Conservation (phyloP, 2,888 invertebrate genomes). For the Dolomedes plantarius region DNA sequence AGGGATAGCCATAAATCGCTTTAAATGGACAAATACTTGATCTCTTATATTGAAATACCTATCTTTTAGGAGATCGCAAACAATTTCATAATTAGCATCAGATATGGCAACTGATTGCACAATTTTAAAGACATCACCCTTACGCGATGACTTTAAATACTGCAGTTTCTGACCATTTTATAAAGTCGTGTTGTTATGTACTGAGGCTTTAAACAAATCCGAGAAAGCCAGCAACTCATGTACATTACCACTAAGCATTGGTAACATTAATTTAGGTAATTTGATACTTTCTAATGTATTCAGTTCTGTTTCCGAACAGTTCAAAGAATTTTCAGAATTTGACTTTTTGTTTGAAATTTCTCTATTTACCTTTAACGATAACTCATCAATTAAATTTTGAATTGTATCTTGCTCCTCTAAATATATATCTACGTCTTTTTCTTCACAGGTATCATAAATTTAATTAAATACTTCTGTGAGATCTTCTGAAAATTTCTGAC, state of each 20-base stretch:
- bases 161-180: neutral
- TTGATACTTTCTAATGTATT: too few relatives aligned
- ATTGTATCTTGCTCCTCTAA: too few relatives aligned
- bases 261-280: neutral
- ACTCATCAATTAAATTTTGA: too few relatives aligned
- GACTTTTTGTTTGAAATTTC: too few relatives aligned
- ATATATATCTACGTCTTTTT: too few relatives aligned
- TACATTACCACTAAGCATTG: neutral
- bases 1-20: neutral
- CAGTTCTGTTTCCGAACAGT: too few relatives aligned
- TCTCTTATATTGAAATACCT: conserved; percentile 14
- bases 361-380: too few relatives aligned
- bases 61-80: conserved; percentile 19
- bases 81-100: too few relatives aligned
- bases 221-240: conserved; percentile 1
- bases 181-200: neutral
- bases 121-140: neutral
- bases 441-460: too few relatives aligned
- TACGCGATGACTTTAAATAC: neutral
- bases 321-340: too few relatives aligned
- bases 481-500: too few relatives aligned
- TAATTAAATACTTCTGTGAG: too few relatives aligned
- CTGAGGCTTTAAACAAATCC: neutral
- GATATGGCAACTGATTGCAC: neutral
- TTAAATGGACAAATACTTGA: conserved; percentile 16